Base-by-base conservation (phyloP, 2,888 invertebrate genomes). In the Drosophila demipolita region DNA sequence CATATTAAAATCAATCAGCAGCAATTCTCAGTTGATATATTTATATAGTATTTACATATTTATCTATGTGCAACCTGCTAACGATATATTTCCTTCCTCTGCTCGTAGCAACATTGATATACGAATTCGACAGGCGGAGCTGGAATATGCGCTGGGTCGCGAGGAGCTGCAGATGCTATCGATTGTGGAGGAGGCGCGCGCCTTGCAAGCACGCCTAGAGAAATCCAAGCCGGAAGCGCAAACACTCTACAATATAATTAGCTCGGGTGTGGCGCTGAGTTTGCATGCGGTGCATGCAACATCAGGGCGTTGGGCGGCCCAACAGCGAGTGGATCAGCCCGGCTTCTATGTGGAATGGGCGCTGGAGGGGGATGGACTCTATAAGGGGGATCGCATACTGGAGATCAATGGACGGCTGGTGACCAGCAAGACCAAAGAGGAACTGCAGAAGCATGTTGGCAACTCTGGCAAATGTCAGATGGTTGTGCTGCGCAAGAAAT, bases 81-180 rank as follows among this genome's bases (percentile, higher is more conserved):
- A 73, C 20, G 2, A 0, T 1, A 0, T 12, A 1, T 26, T 40
- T 40, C 0, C 3, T 36, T 8, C 20, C 45, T 20, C 8, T 26
- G 26, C 23, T 5, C 17, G 0, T 38, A 97, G 97, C 89, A 97
- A 97, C 93, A 98, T 98, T 69, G 98, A 98, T 93, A 96, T 96
- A 54, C 94, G 97, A 80, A 98, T 98, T 91, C 96, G 97, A 90
- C 97, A 98, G 91, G 98, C 98, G 0, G 98, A 98, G 93, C 93
- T 98, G 83, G 98, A 98, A 91, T 98, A 97, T 93, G 96, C 97
- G 91, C 94, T 97, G 79, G 98, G 98, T 0, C 95, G 97, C 53
- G 98, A 98, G 93, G 98, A 98, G 93, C 93, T 98, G 78, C 97
- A 97, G 93, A 94, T 98, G 90, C 93, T 97, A 79, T 97, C 97